phyloP scores from a whole-genome alignment of 2,113 vertebrate genomes.

The Hemichromis elongatus region DNA sequence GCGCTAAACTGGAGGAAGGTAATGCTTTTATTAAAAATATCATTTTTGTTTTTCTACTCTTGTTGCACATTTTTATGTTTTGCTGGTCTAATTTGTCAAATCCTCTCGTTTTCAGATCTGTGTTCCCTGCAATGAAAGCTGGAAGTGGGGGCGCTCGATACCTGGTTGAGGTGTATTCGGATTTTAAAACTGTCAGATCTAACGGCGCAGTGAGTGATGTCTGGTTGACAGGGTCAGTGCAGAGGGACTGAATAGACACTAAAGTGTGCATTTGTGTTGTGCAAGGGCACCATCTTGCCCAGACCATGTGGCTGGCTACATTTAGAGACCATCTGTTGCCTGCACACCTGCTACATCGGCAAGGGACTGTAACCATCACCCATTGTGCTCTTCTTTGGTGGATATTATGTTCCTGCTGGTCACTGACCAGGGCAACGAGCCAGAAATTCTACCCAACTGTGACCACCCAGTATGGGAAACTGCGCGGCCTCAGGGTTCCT shows the following conservation, averaged over 20 bases:
- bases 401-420: slow-evolving; percentile 72
- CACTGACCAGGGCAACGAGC: slow-evolving; percentile 83
- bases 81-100: neutral
- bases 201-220: slow-evolving; percentile 51
- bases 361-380: slow-evolving; percentile 64
- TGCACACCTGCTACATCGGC: slow-evolving; percentile 64
- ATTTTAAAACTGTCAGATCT: slow-evolving; percentile 37
- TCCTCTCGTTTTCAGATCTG: slow-evolving; percentile 43
- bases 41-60: neutral
- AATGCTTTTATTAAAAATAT: neutral
- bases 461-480: slow-evolving; percentile 92
- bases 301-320: slow-evolving; percentile 72
- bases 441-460: slow-evolving; percentile 89
- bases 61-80: neutral
- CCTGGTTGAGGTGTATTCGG: slow-evolving; percentile 34
- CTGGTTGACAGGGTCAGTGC: slow-evolving; percentile 44
- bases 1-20: neutral
- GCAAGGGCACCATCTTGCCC: slow-evolving; percentile 42
- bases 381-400: slow-evolving; percentile 71
- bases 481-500: slow-evolving; percentile 90
- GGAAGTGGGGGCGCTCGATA: slow-evolving; percentile 16
- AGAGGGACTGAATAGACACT: slow-evolving; percentile 52
- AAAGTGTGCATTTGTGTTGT: slow-evolving; percentile 56
- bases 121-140: slow-evolving; percentile 51
- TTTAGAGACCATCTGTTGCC: slow-evolving; percentile 68